Conservation (phyloP, 2,797 vertebrate genomes). For the Hemibagrus guttatus region DNA sequence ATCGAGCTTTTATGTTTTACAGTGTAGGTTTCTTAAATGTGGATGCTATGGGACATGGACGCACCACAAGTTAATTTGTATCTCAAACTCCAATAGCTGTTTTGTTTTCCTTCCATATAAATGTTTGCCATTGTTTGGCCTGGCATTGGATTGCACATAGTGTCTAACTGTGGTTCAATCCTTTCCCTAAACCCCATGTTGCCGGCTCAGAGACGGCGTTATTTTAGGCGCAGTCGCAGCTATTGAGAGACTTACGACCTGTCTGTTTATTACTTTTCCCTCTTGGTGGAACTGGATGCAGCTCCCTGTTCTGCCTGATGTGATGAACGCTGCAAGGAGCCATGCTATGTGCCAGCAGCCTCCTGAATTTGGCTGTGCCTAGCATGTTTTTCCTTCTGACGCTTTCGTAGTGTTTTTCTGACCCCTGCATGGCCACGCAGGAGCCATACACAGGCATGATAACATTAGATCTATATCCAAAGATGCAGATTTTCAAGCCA, state of each 20-base stretch:
- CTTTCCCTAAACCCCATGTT: conserved; percentile 51
- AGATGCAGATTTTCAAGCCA: conserved; percentile 38
- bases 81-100: conserved; percentile 7
- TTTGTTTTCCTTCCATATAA: conserved; percentile 32
- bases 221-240: conserved; percentile 42
- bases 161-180: conserved; percentile 54
- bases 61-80: conserved; percentile 25
- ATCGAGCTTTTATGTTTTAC: too few species aligned
- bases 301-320: conserved; percentile 37
- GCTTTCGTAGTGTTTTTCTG: conserved; percentile 31
- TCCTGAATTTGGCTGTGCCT: conserved; percentile 34
- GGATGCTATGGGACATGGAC: conserved; percentile 46
- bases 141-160: conserved; percentile 42
- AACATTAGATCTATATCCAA: conserved; percentile 45
- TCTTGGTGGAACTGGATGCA: conserved; percentile 51
- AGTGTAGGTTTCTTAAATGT: too few species aligned
- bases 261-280: conserved; percentile 57
- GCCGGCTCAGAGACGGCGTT: conserved; percentile 29
- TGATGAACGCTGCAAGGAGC: conserved; percentile 17
- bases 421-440: conserved; percentile 35
- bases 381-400: conserved; percentile 35
- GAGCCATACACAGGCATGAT: conserved; percentile 33
- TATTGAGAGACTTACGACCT: conserved; percentile 57
- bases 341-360: conserved; percentile 14
- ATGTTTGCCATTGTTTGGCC: conserved; percentile 53